phyloP scores from a whole-genome alignment of 1,140 invertebrate species.

The Aphelinus certus region DNA sequence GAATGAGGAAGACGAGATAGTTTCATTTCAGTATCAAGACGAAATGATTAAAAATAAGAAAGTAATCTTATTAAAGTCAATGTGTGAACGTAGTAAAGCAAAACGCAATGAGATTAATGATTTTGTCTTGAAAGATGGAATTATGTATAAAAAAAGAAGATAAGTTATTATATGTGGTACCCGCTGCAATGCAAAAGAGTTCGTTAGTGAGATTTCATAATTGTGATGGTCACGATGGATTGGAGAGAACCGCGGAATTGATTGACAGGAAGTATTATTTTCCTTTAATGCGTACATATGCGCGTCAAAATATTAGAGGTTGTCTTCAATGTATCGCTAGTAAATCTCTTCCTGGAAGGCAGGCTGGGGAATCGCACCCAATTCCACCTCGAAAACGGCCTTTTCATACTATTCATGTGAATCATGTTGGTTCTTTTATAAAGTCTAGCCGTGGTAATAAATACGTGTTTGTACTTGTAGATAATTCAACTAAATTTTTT shows the following conservation, averaged over 20 bases:
- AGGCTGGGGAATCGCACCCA: constrained; percentile 26
- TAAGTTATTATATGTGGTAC: no score
- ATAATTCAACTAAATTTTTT: constrained; percentile 9
- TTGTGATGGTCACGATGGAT: constrained; percentile 30
- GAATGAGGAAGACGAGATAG: constrained; percentile 18
- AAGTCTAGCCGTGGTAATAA: no score
- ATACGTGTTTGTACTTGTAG: neutral
- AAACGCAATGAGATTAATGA: neutral
- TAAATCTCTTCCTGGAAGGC: neutral
- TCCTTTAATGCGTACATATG: neutral
- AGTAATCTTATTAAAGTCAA: constrained; percentile 12
- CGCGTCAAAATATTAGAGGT: neutral
- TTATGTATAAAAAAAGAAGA: no score
- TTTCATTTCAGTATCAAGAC: neutral
- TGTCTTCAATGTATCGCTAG: constrained; percentile 1
- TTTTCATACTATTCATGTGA: neutral
- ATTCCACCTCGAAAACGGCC: constrained; percentile 11
- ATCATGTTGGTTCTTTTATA: no score
- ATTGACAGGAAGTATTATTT: no score
- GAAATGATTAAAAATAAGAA: neutral
- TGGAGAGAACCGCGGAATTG: constrained; percentile 19
- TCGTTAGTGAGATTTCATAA: constrained; percentile 37
- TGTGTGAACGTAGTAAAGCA: neutral
- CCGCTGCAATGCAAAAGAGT: constrained; percentile 25
- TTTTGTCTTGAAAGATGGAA: no score